phyloP scores from a whole-genome alignment of 1,140 invertebrate species.

The Bombyx mandarina region DNA sequence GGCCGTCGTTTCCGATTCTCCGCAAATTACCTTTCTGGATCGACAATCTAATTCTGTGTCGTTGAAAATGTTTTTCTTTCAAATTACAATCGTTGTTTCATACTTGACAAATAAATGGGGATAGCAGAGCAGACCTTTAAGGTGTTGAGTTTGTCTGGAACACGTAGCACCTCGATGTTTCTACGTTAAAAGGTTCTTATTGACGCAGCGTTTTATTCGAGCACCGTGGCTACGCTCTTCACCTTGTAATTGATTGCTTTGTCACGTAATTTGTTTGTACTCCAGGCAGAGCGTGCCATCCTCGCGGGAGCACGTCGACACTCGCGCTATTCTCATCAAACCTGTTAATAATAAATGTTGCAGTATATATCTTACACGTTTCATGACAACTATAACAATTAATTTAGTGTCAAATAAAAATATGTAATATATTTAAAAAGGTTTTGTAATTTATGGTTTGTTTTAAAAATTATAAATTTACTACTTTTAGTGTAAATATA shows the following conservation, averaged over 20 bases:
- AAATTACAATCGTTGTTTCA: constrained; percentile 29
- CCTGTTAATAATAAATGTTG: constrained; percentile 57
- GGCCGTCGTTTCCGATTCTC: constrained; percentile 51
- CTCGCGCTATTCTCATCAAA: constrained; percentile 44
- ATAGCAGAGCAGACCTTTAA: constrained; percentile 24
- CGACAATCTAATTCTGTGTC: constrained; percentile 55
- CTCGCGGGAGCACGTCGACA: constrained; percentile 42
- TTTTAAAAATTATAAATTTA: too few relatives aligned
- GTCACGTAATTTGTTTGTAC: constrained; percentile 69
- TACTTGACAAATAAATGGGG: constrained; percentile 32
- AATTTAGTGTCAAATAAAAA: background rate
- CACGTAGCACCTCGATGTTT: constrained; percentile 39
- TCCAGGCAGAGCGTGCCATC: constrained; percentile 36
- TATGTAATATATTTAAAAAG: background rate
- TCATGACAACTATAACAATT: background rate
- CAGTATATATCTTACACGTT: background rate
- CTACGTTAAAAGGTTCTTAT: constrained; percentile 65
- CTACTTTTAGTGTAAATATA: too few relatives aligned
- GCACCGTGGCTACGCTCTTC: constrained; percentile 52
- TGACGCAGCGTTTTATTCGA: constrained; percentile 65
- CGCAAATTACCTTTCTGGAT: constrained; percentile 59
- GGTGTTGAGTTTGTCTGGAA: constrained; percentile 29
- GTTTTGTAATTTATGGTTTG: too few relatives aligned
- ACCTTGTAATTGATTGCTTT: constrained; percentile 70
- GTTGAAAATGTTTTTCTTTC: constrained; percentile 44